Base-by-base conservation (phyloP, 2,888 invertebrate species). In the Aleiodes leptofemur region DNA sequence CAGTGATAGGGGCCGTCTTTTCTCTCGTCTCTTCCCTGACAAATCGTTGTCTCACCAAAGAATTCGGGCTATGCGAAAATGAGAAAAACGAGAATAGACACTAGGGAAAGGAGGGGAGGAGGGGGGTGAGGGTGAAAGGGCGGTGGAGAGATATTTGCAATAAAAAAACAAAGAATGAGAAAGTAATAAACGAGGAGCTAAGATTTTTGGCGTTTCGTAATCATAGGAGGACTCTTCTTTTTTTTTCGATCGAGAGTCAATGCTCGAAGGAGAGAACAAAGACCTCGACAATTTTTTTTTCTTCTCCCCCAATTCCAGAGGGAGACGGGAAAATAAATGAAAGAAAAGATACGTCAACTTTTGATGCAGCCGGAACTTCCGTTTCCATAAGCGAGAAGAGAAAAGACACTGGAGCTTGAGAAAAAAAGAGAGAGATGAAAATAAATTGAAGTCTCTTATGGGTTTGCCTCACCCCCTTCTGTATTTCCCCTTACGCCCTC, bases 1-100 rank as follows among this genome's bases (percentile, higher is more conserved):
- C 55, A 72, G 72, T 68, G 69, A 72, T 34, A 48, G 69, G n/a
- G 14, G 48, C 43, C 14, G 70, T 64, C 69, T 76, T 23, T 23
- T 72, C 69, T 72, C 69, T 72, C 61, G 48, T 76, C 66, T 55
- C 53, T 69, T 66, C 61, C 57, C 64, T 77, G 76, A 78, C 72
- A 76, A 78, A 75, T 76, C 71, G 76, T 72, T 74, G 50, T 56
- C 68, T 66, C 13, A n/a, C 11, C 14, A 23, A 61, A 31, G 68
- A 72, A 72, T 72, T 64, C 31, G 34, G 38, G 51, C 34, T 13
- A 61, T 13, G 34, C 38, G 64, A 34, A 53, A 16, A 55, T 53
- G 72, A 31, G 31, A 68, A 51, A 23, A 50, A 29, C 29, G 38
- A 38, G 8, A 5, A 61, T 11, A 34, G 61, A 61, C 7, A n/a